phyloP scores from a whole-genome alignment of 1,140 invertebrate species.

The Neuroterus valhalla region DNA sequence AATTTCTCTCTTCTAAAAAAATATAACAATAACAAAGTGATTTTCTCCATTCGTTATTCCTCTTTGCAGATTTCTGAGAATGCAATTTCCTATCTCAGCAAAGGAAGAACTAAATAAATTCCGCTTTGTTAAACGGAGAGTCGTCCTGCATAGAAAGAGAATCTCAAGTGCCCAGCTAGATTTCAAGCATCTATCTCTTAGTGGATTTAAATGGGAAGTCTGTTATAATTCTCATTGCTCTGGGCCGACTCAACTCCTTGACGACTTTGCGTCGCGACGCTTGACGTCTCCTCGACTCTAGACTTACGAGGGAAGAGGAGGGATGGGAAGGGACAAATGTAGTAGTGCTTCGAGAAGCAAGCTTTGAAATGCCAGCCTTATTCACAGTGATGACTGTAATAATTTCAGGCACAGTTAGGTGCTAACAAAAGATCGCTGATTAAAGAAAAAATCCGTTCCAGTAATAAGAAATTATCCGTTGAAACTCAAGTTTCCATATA shows the following conservation, averaged over 20 bases:
- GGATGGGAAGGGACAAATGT: neutral
- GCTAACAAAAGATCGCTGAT: constrained; percentile 8
- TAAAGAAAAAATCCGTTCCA: neutral
- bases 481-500: neutral
- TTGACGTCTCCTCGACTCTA: constrained; percentile 10
- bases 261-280: constrained; percentile 16
- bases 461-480: constrained; percentile 7
- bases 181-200: constrained; percentile 11
- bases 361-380: neutral
- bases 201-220: constrained; percentile 21
- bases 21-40: constrained; percentile 15
- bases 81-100: constrained; percentile 8
- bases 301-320: neutral
- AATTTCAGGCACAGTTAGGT: constrained; percentile 4
- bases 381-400: constrained; percentile 6
- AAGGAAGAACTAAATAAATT: constrained; percentile 10
- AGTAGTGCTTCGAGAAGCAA: neutral
- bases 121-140: constrained; percentile 22
- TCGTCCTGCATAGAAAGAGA: constrained; percentile 17
- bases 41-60: constrained; percentile 4
- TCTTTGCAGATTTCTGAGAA: constrained; percentile 3
- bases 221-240: neutral
- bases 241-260: constrained; percentile 15
- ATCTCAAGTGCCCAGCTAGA: constrained; percentile 11
- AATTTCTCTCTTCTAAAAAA: neutral